phyloP scores from a whole-genome alignment of 2,113 vertebrate genomes.

The Elephas maximus region DNA sequence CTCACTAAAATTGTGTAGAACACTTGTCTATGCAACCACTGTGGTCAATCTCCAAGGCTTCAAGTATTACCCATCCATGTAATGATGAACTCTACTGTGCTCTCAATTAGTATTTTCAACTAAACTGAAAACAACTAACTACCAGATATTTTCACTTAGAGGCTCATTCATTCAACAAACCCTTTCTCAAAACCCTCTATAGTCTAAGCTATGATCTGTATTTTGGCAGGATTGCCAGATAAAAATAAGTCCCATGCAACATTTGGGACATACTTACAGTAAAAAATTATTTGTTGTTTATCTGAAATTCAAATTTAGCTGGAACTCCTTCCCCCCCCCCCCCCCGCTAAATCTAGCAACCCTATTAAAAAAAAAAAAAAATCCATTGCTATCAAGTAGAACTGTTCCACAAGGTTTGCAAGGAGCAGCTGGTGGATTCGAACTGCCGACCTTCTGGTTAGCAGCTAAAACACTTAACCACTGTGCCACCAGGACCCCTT shows the following conservation, averaged over 20 bases:
- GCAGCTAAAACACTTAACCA: too few species aligned
- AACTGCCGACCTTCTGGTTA: too few species aligned
- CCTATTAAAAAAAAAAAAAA: too few species aligned
- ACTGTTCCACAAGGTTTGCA: too few species aligned
- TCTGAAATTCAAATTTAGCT: conserved; percentile 21
- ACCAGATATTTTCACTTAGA: not conserved
- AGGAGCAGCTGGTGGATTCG: too few species aligned
- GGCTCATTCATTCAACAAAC: conserved; percentile 13
- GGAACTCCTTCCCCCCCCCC: too few species aligned
- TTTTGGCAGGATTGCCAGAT: not conserved
- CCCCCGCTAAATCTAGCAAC: not conserved
- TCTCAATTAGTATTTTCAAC: not conserved
- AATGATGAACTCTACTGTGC: not conserved
- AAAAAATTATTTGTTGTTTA: not conserved
- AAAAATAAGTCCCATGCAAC: not conserved
- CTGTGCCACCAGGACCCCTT: not conserved
- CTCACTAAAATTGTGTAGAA: not conserved
- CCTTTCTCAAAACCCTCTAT: not conserved
- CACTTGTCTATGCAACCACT: not conserved
- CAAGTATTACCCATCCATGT: not conserved
- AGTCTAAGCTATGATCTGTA: not conserved
- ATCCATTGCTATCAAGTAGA: too few species aligned
- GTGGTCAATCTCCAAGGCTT: not conserved
- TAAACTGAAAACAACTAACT: not conserved
- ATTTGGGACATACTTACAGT: not conserved